phyloP scores from a whole-genome alignment of 2,797 vertebrate species.

The Ctenochaetus hawaiiensis region DNA sequence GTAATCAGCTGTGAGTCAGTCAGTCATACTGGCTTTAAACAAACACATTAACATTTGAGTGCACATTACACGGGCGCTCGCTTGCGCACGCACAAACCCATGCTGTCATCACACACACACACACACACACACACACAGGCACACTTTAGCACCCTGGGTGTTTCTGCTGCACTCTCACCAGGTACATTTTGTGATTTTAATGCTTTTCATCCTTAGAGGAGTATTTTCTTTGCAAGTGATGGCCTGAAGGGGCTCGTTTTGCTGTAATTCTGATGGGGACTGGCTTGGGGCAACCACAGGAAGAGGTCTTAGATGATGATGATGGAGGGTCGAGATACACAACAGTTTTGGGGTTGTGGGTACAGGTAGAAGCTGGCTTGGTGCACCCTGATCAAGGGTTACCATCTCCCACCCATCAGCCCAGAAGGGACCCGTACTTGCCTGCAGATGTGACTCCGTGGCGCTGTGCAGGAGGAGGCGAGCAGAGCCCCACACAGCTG shows the following conservation, averaged over 20 bases:
- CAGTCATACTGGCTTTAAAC: constrained; percentile 79
- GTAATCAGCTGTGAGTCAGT: constrained; percentile 93
- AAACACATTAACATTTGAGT: constrained; percentile 75
- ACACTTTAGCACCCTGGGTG: constrained; percentile 12
- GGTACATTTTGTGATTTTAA: constrained; percentile 81
- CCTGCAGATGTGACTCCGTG: constrained; percentile 80
- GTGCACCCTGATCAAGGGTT: constrained; percentile 88
- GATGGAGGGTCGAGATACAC: constrained; percentile 33
- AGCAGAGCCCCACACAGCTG: constrained; percentile 91
- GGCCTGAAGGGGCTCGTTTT: constrained; percentile 27
- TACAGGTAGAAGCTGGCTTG: constrained; percentile 76
- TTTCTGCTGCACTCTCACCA: constrained; percentile 73
- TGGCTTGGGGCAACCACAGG: neutral
- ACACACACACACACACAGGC: neutral
- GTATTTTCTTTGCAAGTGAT: constrained; percentile 18
- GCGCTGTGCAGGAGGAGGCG: constrained; percentile 79
- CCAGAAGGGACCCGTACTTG: constrained; percentile 65
- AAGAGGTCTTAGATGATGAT: constrained; percentile 31
- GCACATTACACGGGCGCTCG: constrained; percentile 67
- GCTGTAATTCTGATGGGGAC: neutral
- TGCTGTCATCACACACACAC: constrained; percentile 66
- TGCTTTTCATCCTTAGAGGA: constrained; percentile 12
- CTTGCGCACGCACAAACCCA: constrained; percentile 23
- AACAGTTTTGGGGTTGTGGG: constrained; percentile 35
- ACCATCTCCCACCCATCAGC: constrained; percentile 88